Conservation (phyloP, 1,140 invertebrate genomes). For the Cheumatopsyche charites region DNA sequence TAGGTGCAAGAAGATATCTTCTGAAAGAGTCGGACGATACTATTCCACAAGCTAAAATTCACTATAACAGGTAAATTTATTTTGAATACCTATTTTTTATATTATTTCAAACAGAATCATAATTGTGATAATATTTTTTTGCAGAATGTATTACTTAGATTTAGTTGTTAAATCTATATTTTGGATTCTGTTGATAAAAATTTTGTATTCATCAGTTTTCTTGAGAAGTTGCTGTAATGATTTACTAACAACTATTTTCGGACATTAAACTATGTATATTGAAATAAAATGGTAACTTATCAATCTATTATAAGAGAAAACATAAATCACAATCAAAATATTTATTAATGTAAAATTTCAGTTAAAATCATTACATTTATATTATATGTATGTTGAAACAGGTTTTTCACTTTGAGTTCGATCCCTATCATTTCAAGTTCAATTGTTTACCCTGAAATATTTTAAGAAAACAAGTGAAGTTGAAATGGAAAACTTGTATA, state of each 20-base stretch:
- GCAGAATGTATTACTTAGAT: conserved; percentile 53
- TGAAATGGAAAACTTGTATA: no score
- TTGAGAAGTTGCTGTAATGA: conserved; percentile 30
- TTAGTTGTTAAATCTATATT: conserved; percentile 48
- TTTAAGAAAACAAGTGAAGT: no score
- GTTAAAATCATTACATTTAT: no score
- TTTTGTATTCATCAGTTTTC: conserved; percentile 47
- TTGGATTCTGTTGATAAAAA: conserved; percentile 50
- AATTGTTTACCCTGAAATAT: no score
- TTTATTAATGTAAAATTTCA: no score
- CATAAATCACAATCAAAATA: no score
- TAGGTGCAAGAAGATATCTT: conserved; percentile 65
- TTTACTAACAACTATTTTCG: not conserved
- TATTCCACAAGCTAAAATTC: conserved; percentile 54
- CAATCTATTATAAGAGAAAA: no score
- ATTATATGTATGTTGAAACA: no score
- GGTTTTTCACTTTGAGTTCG: no score
- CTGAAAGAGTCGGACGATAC: conserved; percentile 64
- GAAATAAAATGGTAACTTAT: no score
- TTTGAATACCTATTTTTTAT: conserved; percentile 29
- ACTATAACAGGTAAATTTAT: conserved; percentile 58
- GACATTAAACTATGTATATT: no score
- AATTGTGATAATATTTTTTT: conserved; percentile 44
- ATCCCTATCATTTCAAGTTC: no score
- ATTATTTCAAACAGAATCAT: conserved; percentile 28